Evolutionary conservation across 2,888 invertebrate genomes (phyloP), one percentile per base, ranked within the genome.

Genomic region (Empis stercorea): DNA sequence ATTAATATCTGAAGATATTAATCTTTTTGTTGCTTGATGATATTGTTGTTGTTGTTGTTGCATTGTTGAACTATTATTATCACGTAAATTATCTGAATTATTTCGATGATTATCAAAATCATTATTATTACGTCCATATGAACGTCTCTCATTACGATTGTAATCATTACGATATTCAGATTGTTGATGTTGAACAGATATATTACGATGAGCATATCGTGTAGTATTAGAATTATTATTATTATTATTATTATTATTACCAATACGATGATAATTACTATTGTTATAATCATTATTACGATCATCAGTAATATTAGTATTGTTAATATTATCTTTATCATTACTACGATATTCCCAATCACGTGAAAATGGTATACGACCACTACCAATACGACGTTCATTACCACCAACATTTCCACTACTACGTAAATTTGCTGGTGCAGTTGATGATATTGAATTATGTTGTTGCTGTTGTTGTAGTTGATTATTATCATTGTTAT

Each of bases 321-420:
- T 11, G 7, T 17, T 17, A 38, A 11, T 23, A 40, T 40, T 40
- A 14, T 52, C 53, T 13, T 54, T 54, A 10, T 50, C 53, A 17
- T 51, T 54, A 17, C 58, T 52, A 39, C 56, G 52, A 52, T 56
- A 63, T 56, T 76, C 76, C 76, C 76, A 77, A 50, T 60, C 70
- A 30, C 84, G 76, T 51, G 82, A 75, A 10, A 63, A 48, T 71
- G 81, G 73, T 51, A 92, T 80, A 10, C 92, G 80, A 0, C 92
- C 91, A 57, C 89, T 89, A 6, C 91, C 91, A 59, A 91, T 88
- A 41, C 89, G 81, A 15, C 80, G 71, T 48, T 68, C 65, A 14
- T 2, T 60, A 53, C 10, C 56, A 7, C 58, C 53, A 5, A 46
- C 38, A 38, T 14, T 39, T 10, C 39, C n/a, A n/a, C n/a, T n/a